A percentile compares a stretch with the other conserved stretches of the same genome.
phyloP scores from a whole-genome alignment of 92 coral and sea anemone species.

The Epizoanthus fatuus region DNA sequence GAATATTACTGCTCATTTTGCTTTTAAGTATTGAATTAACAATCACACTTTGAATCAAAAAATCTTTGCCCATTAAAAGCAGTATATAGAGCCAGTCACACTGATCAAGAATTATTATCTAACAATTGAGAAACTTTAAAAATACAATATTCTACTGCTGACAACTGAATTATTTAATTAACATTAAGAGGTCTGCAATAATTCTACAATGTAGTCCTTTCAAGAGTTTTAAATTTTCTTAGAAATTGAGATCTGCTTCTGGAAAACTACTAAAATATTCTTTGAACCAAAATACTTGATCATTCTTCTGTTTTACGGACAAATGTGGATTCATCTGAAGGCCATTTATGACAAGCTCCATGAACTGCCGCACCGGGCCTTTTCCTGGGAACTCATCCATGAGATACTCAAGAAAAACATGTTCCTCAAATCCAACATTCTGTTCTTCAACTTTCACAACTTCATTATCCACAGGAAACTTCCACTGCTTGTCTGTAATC shows the following conservation, averaged over 20 bases:
- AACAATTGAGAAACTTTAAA: no score
- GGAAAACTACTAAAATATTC: conserved; percentile 86
- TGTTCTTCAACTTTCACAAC: conserved; percentile 86
- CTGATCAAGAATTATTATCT: no score
- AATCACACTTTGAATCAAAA: no score
- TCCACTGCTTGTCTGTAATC: conserved; percentile 87
- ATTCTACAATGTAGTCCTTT: background rate
- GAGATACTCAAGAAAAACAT: conserved; percentile 89
- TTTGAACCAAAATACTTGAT: conserved; percentile 90
- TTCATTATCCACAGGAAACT: conserved; percentile 95
- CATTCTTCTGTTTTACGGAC: conserved; percentile 80
- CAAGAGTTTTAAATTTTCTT: background rate
- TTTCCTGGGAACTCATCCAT: conserved; percentile 88
- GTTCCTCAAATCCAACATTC: conserved; percentile 93
- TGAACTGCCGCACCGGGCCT: conserved; percentile 94
- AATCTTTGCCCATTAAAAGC: no score
- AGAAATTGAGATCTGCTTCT: conserved; percentile 87
- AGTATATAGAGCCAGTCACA: no score
- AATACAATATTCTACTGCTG: no score
- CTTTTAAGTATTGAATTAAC: no score
- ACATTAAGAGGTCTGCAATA: background rate
- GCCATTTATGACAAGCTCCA: conserved; percentile 96
- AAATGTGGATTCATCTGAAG: conserved; percentile 94
- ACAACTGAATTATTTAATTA: no score
- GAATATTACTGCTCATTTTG: no score